Percentiles rank a stretch among this genome's conserved stretches.
Conservation (phyloP, 2,797 vertebrate genomes). For the Takifugu ocellatus region DNA sequence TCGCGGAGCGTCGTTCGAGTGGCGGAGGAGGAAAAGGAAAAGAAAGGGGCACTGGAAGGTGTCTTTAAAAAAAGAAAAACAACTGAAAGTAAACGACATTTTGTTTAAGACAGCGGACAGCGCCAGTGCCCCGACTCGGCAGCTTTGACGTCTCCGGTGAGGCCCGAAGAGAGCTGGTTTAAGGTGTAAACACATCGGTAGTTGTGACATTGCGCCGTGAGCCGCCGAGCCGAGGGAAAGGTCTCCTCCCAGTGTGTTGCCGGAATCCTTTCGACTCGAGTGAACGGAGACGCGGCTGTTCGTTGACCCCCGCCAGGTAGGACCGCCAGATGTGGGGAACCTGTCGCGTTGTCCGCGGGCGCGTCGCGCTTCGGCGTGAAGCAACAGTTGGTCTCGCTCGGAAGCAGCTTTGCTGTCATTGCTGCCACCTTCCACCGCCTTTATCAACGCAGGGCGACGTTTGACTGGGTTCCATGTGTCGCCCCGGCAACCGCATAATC, state of each 20-base stretch:
- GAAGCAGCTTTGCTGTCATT: slow-evolving; percentile 17
- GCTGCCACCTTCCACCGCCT: slow-evolving; percentile 13
- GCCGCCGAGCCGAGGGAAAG: slow-evolving; percentile 48
- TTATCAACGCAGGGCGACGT: not conserved
- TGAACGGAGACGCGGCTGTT: slow-evolving; percentile 42
- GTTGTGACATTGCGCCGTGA: slow-evolving; percentile 53
- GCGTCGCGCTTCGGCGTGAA: slow-evolving; percentile 3
- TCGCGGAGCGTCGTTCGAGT: slow-evolving; percentile 41
- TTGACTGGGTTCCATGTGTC: slow-evolving; percentile 12
- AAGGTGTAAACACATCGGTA: slow-evolving; percentile 39
- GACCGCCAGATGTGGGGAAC: slow-evolving; percentile 19
- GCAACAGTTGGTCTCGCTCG: slow-evolving; percentile 48
- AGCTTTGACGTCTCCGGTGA: slow-evolving; percentile 22
- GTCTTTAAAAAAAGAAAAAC: slow-evolving; percentile 1
- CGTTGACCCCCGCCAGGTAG: slow-evolving; percentile 60
- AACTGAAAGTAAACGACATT: not conserved
- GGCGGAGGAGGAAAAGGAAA: slow-evolving; percentile 42
- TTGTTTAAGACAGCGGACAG: slow-evolving; percentile 17
- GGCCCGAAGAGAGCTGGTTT: slow-evolving; percentile 18
- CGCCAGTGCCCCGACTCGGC: slow-evolving; percentile 15
- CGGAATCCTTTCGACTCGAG: slow-evolving; percentile 57
- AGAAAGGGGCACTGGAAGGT: slow-evolving; percentile 10
- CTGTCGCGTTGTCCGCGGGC: not conserved
- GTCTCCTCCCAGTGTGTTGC: slow-evolving; percentile 70
- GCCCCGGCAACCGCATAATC: too few relatives aligned